A percentile compares a stretch with the other conserved stretches of the same genome.
Conservation (phyloP, 2,797 vertebrate species). For the Presbytis comata region DNA sequence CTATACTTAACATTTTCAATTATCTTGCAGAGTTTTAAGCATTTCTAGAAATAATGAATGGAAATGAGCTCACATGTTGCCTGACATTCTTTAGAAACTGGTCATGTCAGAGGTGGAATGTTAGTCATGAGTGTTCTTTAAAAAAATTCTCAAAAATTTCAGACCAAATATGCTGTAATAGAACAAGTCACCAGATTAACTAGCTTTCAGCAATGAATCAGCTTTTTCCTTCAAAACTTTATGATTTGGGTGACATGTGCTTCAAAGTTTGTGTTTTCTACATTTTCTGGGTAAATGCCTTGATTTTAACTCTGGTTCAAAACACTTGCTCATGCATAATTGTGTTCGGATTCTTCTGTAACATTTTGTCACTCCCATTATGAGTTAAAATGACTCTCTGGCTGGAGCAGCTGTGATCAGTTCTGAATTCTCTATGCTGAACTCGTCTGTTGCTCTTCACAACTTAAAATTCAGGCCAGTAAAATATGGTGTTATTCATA, state of each 20-base stretch:
- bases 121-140: not conserved
- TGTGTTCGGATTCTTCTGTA: constrained; percentile 7
- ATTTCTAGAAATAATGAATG: not conserved
- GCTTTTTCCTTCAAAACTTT: not conserved
- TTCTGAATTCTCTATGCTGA: constrained; percentile 42
- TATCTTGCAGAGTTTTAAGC: not conserved
- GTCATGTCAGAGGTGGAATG: not conserved
- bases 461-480: constrained; percentile 18
- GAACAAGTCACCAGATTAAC: not conserved
- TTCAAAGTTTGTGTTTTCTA: not conserved
- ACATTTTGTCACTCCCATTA: not conserved
- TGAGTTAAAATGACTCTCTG: constrained; percentile 56
- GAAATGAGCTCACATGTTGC: not conserved
- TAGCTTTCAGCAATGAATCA: not conserved
- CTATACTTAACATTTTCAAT: not conserved
- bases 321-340: constrained; percentile 25
- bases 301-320: constrained; percentile 54
- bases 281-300: constrained; percentile 38
- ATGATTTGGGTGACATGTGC: not conserved
- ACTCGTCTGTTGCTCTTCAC: constrained; percentile 22
- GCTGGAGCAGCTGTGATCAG: not conserved
- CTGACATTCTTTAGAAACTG: not conserved
- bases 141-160: not conserved
- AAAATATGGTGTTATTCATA: constrained; percentile 19
- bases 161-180: not conserved